A percentile compares a stretch with the other conserved stretches of the same genome.
phyloP scores from a whole-genome alignment of 2,113 vertebrate genomes.

The Myotis davidii region DNA sequence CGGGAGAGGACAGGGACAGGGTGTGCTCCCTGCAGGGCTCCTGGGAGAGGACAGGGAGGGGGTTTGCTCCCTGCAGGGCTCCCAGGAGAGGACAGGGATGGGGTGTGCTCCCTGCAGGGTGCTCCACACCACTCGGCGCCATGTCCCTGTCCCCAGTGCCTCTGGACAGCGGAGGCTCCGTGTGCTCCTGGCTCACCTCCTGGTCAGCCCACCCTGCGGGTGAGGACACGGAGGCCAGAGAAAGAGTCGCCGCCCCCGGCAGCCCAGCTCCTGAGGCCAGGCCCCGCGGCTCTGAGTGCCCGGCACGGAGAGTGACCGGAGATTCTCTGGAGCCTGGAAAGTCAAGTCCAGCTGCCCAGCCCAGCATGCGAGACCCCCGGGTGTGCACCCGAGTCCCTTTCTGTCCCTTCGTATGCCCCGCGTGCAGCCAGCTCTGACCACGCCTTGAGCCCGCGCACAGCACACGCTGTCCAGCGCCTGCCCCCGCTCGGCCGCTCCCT shows the following conservation, averaged over 20 bases:
- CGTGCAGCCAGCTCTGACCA: fast-evolving
- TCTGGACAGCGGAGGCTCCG: neutral
- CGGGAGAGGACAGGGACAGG: fast-evolving
- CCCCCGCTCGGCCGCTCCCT: neutral
- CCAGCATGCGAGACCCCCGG: neutral
- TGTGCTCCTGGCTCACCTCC: neutral
- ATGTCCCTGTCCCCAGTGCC: fast-evolving
- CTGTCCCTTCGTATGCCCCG: fast-evolving
- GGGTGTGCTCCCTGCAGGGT: fast-evolving
- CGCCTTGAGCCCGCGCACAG: neutral
- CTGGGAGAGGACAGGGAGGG: fast-evolving
- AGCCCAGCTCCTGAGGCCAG: neutral
- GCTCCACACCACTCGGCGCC: fast-evolving
- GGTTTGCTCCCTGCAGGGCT: neutral
- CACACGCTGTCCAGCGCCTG: neutral
- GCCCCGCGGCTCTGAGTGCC: neutral
- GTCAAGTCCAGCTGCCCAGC: neutral
- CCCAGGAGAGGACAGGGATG: neutral
- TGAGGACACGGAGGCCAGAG: neutral
- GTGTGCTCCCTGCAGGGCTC: neutral
- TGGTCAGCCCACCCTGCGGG: neutral
- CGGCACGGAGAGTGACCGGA: neutral
- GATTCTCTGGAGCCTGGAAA: neutral
- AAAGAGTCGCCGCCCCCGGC: neutral
- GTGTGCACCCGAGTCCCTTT: no score